These are phyloP conservation scores for Drosophila tropicalis DNA, from an alignment of 1,140 invertebrate genomes.

Conservation along the genomic window DNA sequence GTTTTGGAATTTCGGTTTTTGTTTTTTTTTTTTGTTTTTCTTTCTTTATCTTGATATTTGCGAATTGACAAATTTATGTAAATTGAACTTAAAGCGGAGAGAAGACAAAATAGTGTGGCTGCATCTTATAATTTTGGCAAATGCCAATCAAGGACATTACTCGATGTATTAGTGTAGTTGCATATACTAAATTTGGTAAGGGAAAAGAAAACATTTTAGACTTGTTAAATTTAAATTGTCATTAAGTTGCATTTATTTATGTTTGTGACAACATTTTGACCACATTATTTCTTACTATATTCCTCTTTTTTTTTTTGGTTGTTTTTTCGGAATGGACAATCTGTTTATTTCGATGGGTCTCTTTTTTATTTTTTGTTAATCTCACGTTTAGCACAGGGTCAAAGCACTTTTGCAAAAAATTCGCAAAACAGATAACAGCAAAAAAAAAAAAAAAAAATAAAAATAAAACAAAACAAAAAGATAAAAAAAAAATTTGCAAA, in stretches of 20 bases:
- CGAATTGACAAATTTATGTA: conserved; percentile 71
- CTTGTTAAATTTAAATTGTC: no score
- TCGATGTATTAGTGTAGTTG: background rate
- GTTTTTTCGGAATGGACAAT: background rate
- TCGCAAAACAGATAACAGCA: conserved; percentile 28
- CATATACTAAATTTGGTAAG: background rate
- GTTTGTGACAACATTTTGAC: background rate
- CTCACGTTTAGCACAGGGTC: conserved; percentile 66
- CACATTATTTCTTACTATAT: background rate
- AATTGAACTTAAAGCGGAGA: conserved; percentile 32
- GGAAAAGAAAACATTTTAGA: no score
- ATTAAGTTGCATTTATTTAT: background rate
- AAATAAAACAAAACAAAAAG: conserved; percentile 32
- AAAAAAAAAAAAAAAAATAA: conserved; percentile 33
- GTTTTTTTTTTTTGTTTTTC: no score
- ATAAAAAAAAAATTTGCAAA: conserved; percentile 50
- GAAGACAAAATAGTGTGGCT: conserved; percentile 6
- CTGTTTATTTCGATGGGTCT: background rate
- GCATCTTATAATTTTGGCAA: background rate
- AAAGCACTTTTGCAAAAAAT: conserved; percentile 67
- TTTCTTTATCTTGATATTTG: conserved; percentile 32
- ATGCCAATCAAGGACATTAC: background rate
- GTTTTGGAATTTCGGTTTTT: conserved; percentile 36
- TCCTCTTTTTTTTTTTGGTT: background rate
- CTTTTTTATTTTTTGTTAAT: background rate